Base-by-base conservation (phyloP, 2,113 vertebrate genomes). In the Gila orcuttii region DNA sequence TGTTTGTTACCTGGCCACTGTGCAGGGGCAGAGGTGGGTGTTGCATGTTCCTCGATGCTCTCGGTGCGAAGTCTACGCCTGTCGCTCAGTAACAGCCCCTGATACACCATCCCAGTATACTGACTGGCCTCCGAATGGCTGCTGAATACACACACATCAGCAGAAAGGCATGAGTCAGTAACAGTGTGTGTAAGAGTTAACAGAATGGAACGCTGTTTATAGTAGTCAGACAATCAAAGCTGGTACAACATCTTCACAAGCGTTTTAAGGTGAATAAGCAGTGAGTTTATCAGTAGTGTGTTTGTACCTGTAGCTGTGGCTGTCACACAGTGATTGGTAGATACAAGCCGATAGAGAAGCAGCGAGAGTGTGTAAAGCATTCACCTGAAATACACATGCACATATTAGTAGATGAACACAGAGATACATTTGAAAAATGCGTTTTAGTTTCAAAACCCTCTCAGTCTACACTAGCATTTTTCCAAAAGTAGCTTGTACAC, bases 241-340 rank as follows among this genome's bases (percentile, higher is more conserved):
- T 42, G 69, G 9, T 42, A 42, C 21, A 42, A n/a, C 21, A 73
- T 5, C 36, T 69, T 69, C 36, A 39, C 31, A 42, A 11, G 9
- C 68, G 23, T 42, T 42, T 36, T 21, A 69, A 21, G 17, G 4
- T 84, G 6, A 74, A 42, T 10, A 15, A 36, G 12, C 73, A 39
- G 71, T 15, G 71, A 50, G n/a, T 28, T 69, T 69, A 66, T 57
- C 23, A 75, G 82, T 17, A 90, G 21, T 13, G 50, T 0, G 0
- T 11, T 87, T 88, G 93, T 97, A 99, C 98, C 97, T 99, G 96
- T 99, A 99, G 93, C 98, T 99, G 89, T 99, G 98, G 93, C 98
- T 99, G 95, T 99, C 98, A 92, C 98, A 99, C 47, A 99, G 90
- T 15, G 98, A 97, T 93, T 99, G 98, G 92, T 99, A 99, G 93